Base-by-base conservation (phyloP, 2,113 vertebrate species). In the Pionites leucogaster region DNA sequence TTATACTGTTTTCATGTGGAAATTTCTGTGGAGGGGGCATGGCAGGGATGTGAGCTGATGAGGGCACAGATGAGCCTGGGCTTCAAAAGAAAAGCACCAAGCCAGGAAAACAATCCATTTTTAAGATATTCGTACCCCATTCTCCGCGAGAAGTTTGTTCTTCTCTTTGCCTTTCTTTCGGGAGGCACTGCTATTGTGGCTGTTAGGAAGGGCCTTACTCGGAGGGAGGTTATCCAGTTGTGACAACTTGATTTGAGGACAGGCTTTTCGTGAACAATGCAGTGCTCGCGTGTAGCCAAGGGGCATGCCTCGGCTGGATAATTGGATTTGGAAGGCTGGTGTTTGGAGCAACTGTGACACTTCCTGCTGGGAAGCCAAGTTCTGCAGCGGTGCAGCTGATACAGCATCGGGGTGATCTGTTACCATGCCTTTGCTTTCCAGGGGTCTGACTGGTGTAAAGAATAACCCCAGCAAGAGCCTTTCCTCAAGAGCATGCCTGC, bases 321-420 rank as follows among this genome's bases (percentile, higher is more conserved):
- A 82, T 82, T 87, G 91, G 86, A 62, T 94, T 85, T 71, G 76
- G 83, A 78, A 77, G 83, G 57, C 28, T 29, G 11, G 35, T 44
- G 82, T 84, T 83, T 68, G 64, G 46, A 31, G 55, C 29, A 7
- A 8, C 17, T 82, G 88, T 84, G 88, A 82, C 83, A 49, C 42
- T 69, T 86, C 76, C 59, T 53, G 82, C 92, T 88, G 92, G 6
- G 90, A 53, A 91, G 92, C 53, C 82, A 35, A 16, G 86, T 90
- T 50, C 82, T 64, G 74, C 65, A 35, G 92, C 1, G 3, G n/a
- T 46, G 89, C 70, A 60, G 85, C 92, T 74, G 85, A 72, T 76
- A 17, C 65, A 25, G 12, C 85, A 52, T 27, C 0, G 9, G 85
- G 90, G n/a, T 78, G 63, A 63, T 77, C 91, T 64, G 75, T 69